Conservation (phyloP, 1,140 invertebrate genomes). For the Homalodisca vitripennis region DNA sequence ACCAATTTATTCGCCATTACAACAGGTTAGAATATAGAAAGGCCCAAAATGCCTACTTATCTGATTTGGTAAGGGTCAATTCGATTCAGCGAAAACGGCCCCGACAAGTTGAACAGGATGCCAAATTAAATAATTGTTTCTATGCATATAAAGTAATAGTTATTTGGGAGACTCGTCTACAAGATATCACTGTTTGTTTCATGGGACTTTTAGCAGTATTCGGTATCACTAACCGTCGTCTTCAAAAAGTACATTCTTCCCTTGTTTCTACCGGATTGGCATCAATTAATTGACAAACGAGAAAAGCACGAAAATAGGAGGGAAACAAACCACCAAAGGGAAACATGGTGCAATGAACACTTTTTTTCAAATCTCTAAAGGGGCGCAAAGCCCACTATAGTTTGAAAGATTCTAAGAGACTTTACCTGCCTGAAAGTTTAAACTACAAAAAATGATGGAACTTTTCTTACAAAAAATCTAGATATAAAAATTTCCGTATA, state of each 20-base stretch:
- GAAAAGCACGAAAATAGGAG: conserved; percentile 2
- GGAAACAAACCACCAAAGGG: neutral
- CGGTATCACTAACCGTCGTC: conserved; percentile 3
- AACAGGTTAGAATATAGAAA: conserved; percentile 1
- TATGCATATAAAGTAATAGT: neutral
- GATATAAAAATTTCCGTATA: conserved; percentile 12
- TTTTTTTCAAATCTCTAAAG: conserved; percentile 10
- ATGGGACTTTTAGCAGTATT: neutral
- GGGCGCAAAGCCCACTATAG: neutral
- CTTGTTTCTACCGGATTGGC: neutral
- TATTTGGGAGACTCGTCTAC: neutral
- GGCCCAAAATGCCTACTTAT: conserved; percentile 2
- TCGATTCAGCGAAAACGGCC: conserved; percentile 1
- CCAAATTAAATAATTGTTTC: neutral
- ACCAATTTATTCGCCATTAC: neutral
- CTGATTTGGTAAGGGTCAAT: conserved; percentile 7
- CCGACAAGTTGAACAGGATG: conserved; percentile 3
- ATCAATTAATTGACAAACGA: conserved; percentile 16
- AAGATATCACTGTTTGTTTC: conserved; percentile 17
- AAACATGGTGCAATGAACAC: neutral
- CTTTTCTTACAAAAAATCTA: conserved; percentile 10
- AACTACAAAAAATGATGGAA: conserved; percentile 10
- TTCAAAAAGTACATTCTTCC: neutral
- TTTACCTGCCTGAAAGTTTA: conserved; percentile 11
- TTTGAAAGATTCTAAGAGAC: neutral